phyloP scores from a whole-genome alignment of 2,888 invertebrate genomes.

The Aromia moschata region DNA sequence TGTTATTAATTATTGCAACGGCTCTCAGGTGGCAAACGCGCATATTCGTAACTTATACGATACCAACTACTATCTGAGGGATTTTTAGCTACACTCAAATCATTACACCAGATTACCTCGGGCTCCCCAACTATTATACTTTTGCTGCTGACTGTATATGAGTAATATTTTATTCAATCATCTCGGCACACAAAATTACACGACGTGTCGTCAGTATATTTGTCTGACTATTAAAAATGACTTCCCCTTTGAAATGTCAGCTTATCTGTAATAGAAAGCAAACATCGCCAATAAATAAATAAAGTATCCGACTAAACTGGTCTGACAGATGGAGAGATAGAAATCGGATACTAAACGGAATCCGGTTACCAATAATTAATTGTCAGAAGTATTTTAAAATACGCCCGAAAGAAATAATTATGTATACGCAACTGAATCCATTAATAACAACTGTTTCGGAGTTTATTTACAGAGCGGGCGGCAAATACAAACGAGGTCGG shows the following conservation, averaged over 20 bases:
- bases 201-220: not conserved
- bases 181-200: not conserved
- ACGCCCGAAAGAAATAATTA: constrained; percentile 1
- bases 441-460: not conserved
- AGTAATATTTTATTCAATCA: not conserved
- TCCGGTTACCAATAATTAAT: not conserved
- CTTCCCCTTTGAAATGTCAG: not conserved
- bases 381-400: not conserved
- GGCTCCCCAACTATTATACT: not conserved
- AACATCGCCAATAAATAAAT: not conserved
- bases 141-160: not conserved
- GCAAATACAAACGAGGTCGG: not conserved
- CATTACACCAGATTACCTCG: too few relatives aligned
- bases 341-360: not conserved
- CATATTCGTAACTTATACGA: too few relatives aligned
- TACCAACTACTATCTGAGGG: too few relatives aligned
- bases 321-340: not conserved
- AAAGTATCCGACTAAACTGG: not conserved
- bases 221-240: not conserved
- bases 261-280: not conserved
- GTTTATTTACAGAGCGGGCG: not conserved
- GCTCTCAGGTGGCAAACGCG: too few relatives aligned
- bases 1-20: too few relatives aligned
- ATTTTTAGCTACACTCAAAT: too few relatives aligned
- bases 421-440: not conserved